Evolutionary conservation across 2,113 vertebrate species (phyloP), one percentile per base, ranked within the genome.

Genomic region (Regulus satrapa): DNA sequence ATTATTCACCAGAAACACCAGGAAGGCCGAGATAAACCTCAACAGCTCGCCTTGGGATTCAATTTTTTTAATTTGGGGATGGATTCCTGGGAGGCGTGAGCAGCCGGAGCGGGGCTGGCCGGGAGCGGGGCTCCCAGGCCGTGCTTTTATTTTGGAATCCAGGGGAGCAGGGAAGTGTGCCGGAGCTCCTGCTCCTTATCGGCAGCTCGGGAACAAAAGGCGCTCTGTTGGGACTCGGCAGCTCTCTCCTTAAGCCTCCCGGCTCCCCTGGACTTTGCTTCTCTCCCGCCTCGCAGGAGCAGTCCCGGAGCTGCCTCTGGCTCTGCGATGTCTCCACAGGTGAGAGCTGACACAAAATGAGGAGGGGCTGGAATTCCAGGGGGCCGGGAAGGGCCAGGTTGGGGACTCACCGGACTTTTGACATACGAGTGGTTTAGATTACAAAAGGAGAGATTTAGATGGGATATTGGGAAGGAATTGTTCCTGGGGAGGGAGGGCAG

Each of bases 191-290:
- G 20, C 58, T 76, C 92, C 66, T 97, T 97, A 96, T 95, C 95
- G 20, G 25, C 46, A 61, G 92, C 74, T 83, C 12, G 45, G 68
- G 89, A 97, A 98, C 97, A 98, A 97, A 97, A 97, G 96, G 67
- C 5, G 0, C 81, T 96, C 78, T 97, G 96, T 98, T 96, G 72
- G 85, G 55, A 38, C 69, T 38, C 72, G 12, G 43, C 51, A 31
- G 13, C 67, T 52, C 46, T 19, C 61, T 93, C 66, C 66, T 40
- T 92, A 73, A 89, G 69, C 82, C 62, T 59, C 54, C 49, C 15
- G 49, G 81, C 59, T 62, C 88, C 96, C 77, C 94, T 95, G 96
- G 95, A 96, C 96, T 97, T 97, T 96, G 88, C 88, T 92, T 94
- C 91, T 74, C 92, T 85, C 49, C 77, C 8, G 66, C 75, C 63